Conservation (phyloP, 2,797 vertebrate genomes). For the Euthynnus affinis region DNA sequence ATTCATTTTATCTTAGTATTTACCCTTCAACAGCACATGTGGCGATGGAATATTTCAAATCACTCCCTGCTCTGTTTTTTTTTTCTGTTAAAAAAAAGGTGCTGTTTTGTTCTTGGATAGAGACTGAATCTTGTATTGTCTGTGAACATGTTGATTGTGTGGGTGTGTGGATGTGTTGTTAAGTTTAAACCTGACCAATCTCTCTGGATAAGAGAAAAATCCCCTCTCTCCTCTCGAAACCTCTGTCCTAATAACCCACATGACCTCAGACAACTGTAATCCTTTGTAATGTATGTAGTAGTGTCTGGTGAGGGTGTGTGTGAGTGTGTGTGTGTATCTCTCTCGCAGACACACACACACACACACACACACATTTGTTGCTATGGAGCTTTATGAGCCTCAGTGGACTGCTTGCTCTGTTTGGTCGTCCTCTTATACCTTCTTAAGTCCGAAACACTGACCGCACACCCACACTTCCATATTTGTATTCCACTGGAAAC, state of each 20-base stretch:
- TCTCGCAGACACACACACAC: conserved; percentile 20
- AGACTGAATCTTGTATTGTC: conserved; percentile 28
- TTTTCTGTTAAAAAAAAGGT: not conserved
- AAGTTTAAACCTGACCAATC: conserved; percentile 30
- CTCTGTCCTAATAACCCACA: conserved; percentile 60
- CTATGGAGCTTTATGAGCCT: conserved; percentile 52
- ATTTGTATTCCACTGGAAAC: conserved; percentile 69
- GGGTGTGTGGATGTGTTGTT: conserved; percentile 13
- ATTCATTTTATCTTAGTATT: not conserved
- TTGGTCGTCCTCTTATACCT: conserved; percentile 41
- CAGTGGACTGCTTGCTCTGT: conserved; percentile 32
- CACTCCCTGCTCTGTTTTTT: not conserved
- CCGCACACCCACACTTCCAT: conserved; percentile 49
- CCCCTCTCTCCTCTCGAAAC: conserved; percentile 48
- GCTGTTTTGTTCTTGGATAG: conserved; percentile 12
- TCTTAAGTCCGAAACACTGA: conserved; percentile 6
- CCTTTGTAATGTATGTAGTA: conserved; percentile 60
- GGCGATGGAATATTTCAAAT: not conserved
- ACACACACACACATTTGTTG: conserved; percentile 44
- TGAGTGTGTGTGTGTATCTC: not conserved
- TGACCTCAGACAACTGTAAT: conserved; percentile 58
- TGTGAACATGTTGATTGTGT: conserved; percentile 4
- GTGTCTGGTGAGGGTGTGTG: conserved; percentile 39
- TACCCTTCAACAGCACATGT: not conserved
- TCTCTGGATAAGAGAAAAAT: conserved; percentile 50